Conservation (phyloP, 2,113 vertebrate species). For the Peromyscus leucopus region DNA sequence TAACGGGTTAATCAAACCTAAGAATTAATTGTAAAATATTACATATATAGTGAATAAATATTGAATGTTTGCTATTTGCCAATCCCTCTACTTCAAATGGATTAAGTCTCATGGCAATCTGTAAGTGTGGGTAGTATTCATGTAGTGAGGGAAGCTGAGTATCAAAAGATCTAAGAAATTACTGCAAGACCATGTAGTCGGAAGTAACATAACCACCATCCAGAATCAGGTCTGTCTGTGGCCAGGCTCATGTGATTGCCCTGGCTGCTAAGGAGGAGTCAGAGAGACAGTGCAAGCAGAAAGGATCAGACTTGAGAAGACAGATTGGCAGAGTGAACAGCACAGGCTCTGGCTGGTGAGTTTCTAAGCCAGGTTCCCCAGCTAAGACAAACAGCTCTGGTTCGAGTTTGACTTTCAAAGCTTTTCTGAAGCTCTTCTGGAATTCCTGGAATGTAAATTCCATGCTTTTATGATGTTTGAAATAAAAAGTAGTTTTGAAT, state of each 20-base stretch:
- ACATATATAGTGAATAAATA: background rate
- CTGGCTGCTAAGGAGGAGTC: background rate
- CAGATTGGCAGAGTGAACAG: background rate
- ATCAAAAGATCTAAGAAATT: background rate
- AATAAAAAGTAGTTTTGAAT: constrained; percentile 47
- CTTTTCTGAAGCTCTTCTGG: background rate
- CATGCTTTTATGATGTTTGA: constrained; percentile 1
- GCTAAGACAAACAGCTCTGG: background rate
- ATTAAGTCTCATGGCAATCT: background rate
- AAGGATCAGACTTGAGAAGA: background rate
- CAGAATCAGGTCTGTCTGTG: background rate
- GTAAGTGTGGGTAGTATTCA: background rate
- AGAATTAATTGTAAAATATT: background rate
- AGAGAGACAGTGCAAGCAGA: background rate
- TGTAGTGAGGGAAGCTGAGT: constrained; percentile 17
- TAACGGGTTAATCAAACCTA: background rate
- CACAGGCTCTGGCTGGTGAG: background rate
- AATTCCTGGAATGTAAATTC: constrained; percentile 14
- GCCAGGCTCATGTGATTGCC: background rate
- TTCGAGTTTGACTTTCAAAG: background rate
- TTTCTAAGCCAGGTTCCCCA: background rate
- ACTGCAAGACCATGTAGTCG: background rate
- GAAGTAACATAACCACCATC: background rate
- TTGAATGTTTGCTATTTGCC: background rate
- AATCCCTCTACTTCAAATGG: background rate